Evolutionary conservation across 2,888 invertebrate genomes (phyloP).

Genomic region (Apotomis turbidana): DNA sequence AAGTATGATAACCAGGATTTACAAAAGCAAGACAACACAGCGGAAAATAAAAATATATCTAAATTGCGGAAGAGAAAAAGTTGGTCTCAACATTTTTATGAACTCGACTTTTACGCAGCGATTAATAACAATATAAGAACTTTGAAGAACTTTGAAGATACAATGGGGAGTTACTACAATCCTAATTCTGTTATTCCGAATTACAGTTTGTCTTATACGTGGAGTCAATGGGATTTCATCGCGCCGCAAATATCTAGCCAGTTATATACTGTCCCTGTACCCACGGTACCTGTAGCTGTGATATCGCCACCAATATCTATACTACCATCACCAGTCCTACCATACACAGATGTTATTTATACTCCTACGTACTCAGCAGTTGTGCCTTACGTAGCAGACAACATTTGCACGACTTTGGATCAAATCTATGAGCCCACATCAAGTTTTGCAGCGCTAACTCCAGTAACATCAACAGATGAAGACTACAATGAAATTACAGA

Average conservation of each 20-base stretch:
- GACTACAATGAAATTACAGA: conserved; percentile 10
- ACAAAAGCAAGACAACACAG: conserved; percentile 20
- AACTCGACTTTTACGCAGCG: conserved; percentile 16
- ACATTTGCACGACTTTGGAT: conserved; percentile 7
- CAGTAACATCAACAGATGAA: conserved; percentile 27
- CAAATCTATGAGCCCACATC: conserved; percentile 3
- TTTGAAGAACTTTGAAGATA: neutral
- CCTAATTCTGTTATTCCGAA: conserved; percentile 4
- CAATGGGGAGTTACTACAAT: conserved; percentile 10
- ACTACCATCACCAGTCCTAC: conserved; percentile 16
- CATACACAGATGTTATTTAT: conserved; percentile 23
- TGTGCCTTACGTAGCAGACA: conserved; percentile 15
- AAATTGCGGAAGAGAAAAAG: conserved; percentile 16
- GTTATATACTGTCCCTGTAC: conserved; percentile 16
- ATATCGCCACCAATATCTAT: conserved; percentile 19
- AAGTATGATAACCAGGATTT: conserved; percentile 28
- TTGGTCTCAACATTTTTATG: conserved; percentile 10
- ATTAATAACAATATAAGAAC: conserved; percentile 13
- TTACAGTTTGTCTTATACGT: conserved; percentile 15
- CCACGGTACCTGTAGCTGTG: conserved; percentile 14
- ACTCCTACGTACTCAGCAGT: conserved; percentile 19
- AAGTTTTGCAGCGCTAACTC: conserved; percentile 11
- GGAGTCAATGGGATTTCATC: conserved; percentile 18
- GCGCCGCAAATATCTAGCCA: conserved; percentile 12
- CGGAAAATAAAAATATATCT: conserved; percentile 20